Evolutionary conservation across 2,888 invertebrate species (phyloP).

Genomic region (Agonopterix heracliana): DNA sequence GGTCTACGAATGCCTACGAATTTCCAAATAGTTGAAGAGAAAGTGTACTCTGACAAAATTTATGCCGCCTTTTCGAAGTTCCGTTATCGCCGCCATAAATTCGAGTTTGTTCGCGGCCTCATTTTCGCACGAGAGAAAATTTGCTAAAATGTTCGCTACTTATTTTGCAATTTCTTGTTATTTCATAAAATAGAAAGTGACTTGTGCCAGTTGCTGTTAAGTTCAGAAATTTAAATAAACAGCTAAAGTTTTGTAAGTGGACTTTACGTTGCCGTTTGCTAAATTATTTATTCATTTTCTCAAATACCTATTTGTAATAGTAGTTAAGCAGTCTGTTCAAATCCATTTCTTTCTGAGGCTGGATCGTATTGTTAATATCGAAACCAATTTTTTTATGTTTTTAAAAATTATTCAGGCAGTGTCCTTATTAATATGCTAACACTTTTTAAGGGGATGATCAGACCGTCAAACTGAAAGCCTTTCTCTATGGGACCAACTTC

Average conservation of each 20-base stretch:
- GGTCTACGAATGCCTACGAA: not conserved
- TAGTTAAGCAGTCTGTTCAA: too few relatives aligned
- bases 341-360: too few relatives aligned
- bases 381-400: too few relatives aligned
- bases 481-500: too few relatives aligned
- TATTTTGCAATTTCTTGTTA: conserved; percentile 34
- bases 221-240: not conserved
- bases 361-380: too few relatives aligned
- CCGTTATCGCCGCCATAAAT: conserved; percentile 63
- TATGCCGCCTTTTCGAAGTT: conserved; percentile 61
- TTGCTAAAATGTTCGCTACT: conserved; percentile 22
- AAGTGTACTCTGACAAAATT: conserved; percentile 44
- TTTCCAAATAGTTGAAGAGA: conserved; percentile 26
- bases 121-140: conserved; percentile 30
- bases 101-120: conserved; percentile 46
- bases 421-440: too few relatives aligned
- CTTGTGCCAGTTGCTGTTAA: conserved; percentile 25
- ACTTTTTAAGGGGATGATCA: too few relatives aligned
- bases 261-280: not conserved
- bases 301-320: too few relatives aligned
- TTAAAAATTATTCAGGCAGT: too few relatives aligned
- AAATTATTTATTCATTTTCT: too few relatives aligned
- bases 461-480: too few relatives aligned
- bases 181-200: conserved; percentile 47
- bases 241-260: not conserved